Conservation (phyloP, 2,797 vertebrate genomes). For the Hoplostethus atlanticus region DNA sequence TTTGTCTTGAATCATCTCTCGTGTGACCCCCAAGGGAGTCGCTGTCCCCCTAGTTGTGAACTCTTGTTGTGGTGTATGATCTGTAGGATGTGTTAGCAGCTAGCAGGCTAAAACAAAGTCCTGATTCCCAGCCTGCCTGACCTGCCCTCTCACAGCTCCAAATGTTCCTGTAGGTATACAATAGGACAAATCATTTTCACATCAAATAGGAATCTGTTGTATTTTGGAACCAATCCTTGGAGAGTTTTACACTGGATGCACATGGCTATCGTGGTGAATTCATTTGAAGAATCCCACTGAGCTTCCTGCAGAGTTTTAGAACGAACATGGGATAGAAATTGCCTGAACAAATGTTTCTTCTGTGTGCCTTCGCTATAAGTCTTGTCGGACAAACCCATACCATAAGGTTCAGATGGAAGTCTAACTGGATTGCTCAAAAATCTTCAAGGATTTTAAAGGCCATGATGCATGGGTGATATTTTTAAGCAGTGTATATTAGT, state of each 20-base stretch:
- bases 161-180: not conserved
- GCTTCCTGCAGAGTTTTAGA: not conserved
- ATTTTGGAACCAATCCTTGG: slow-evolving; percentile 22
- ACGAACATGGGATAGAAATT: not conserved
- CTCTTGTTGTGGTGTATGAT: not conserved
- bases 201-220: not conserved
- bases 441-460: not conserved
- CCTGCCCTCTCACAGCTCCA: slow-evolving; percentile 18
- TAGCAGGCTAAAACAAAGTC: slow-evolving; percentile 51
- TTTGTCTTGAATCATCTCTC: too few relatives aligned
- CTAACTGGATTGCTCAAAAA: not conserved
- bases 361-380: slow-evolving; percentile 26
- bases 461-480: slow-evolving; percentile 4
- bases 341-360: slow-evolving; percentile 40
- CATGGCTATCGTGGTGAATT: slow-evolving; percentile 30
- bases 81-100: slow-evolving; percentile 18
- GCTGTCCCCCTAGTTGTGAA: too few relatives aligned
- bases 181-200: not conserved
- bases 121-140: slow-evolving; percentile 10
- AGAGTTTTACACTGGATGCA: slow-evolving; percentile 67
- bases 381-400: slow-evolving; percentile 1
- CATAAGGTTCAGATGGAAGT: not conserved
- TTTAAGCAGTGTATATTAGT: slow-evolving; percentile 8
- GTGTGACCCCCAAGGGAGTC: too few relatives aligned
- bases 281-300: slow-evolving; percentile 37